Evolutionary conservation across 2,113 vertebrate species (phyloP), one percentile per base, ranked within the genome.

Genomic region (Lycocorax pyrrhopterus): DNA sequence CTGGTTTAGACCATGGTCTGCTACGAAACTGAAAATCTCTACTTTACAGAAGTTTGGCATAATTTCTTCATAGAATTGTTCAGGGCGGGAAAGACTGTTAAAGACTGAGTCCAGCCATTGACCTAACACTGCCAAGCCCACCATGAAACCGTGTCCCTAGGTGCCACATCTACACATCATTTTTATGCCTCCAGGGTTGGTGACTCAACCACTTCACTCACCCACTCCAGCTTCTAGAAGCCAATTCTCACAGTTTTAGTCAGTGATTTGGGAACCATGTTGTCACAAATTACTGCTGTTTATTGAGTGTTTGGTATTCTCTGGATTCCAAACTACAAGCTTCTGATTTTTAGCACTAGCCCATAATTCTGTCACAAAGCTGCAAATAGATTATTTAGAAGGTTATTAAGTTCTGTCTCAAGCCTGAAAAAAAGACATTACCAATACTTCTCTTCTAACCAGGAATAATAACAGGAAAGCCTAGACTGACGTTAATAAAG

Each of bases 401-500:
- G 12, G 15, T 49, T 47, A 46, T 55, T 39, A 27, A 41, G 13
- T 18, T 92, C 30, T 47, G 29, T 25, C 27, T 72, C 5, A 75
- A 81, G 41, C 33, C 17, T 82, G n/a, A 60, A 90, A 76, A 83
- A 75, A 84, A 27, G 16, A 12, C 9, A 37, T 59, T 86, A 63
- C 21, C 18, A 69, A 39, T 12, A 82, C 20, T 52, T 81, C 55
- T 84, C 35, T 59, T 51, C 71, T 66, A 84, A 41, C 62, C 41
- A 44, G 29, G 60, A 88, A 68, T 33, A 94, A 86, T 12, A 91
- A n/a, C n/a, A 80, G 67, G 33, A 90, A 75, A 87, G 39, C 39
- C 41, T 77, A 72, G 73, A 73, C 71, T 94, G 88, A 86, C 58
- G 0, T 80, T 92, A 88, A 83, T 77, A 91, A 83, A 91, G 60